These are phyloP conservation scores for Pachymerium ferrugineum DNA, from an alignment of 2,888 invertebrate species.

Conservation along the genomic window DNA sequence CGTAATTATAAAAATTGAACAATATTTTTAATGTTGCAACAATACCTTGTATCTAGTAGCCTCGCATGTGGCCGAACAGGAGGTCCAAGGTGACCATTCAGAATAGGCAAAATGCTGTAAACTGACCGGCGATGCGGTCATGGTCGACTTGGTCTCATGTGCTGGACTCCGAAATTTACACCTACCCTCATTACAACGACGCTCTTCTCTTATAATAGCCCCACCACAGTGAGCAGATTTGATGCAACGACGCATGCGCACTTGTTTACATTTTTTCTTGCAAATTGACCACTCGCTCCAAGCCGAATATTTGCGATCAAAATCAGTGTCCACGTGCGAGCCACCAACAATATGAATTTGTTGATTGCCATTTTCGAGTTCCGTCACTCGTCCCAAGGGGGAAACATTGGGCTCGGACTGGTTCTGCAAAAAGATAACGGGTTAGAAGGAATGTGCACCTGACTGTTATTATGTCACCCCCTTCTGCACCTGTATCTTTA, in stretches of 20 bases:
- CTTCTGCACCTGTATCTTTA: too few species aligned
- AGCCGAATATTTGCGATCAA: slow-evolving; percentile 18
- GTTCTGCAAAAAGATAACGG: not conserved
- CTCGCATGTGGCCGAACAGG: slow-evolving; percentile 71
- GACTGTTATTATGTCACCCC: too few species aligned
- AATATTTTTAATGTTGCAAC: not conserved
- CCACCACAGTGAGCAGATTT: slow-evolving; percentile 41
- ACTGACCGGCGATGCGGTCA: slow-evolving; percentile 45
- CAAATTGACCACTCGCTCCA: slow-evolving; percentile 44
- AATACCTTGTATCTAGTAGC: slow-evolving; percentile 67
- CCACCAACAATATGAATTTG: slow-evolving; percentile 23
- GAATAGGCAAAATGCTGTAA: slow-evolving; percentile 47
- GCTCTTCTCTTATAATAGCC: slow-evolving; percentile 44
- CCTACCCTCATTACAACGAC: slow-evolving; percentile 40
- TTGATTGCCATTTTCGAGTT: not conserved
- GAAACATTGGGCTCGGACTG: not conserved
- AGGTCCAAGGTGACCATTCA: slow-evolving; percentile 74
- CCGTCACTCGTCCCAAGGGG: not conserved
- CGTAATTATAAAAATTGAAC: not conserved
- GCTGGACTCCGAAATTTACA: slow-evolving; percentile 32
- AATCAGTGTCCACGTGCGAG: not conserved
- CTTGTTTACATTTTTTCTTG: slow-evolving; percentile 44
- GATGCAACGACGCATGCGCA: slow-evolving; percentile 42
- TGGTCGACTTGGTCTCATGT: slow-evolving; percentile 39
- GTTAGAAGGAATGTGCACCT: too few species aligned